These are phyloP conservation scores for Iphiclides podalirius DNA, from an alignment of 2,888 invertebrate genomes.

Conservation along the genomic window DNA sequence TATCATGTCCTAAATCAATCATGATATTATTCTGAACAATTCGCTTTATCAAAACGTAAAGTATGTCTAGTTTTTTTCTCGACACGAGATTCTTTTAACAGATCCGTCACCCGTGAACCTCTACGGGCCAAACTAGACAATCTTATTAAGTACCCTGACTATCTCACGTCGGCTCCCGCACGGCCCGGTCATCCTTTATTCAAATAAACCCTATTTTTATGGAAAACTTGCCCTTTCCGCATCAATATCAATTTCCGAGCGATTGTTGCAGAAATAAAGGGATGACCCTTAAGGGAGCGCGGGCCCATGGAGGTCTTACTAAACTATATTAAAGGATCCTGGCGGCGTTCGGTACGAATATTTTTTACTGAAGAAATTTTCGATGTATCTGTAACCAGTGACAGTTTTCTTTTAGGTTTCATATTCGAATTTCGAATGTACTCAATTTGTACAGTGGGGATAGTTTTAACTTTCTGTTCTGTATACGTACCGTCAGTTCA, in stretches of 20 bases:
- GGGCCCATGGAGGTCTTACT: conserved; percentile 58
- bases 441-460: no score
- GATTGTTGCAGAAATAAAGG: conserved; percentile 80
- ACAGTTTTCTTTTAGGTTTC: no score
- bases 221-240: conserved; percentile 78
- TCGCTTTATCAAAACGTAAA: no score
- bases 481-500: no score
- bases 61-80: no score
- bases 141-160: conserved; percentile 67
- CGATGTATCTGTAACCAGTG: no score
- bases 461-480: no score
- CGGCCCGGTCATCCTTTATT: conserved; percentile 75
- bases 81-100: conserved; percentile 11
- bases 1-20: no score
- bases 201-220: conserved; percentile 81
- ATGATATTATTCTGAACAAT: no score
- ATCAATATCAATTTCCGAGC: conserved; percentile 80
- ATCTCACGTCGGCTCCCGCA: conserved; percentile 60
- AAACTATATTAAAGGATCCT: conserved; percentile 72
- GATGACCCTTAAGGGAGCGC: conserved; percentile 75
- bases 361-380: no score
- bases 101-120: conserved; percentile 49
- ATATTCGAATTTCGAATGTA: no score
- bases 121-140: conserved; percentile 48
- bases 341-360: conserved; percentile 38